phyloP scores from a whole-genome alignment of 2,888 invertebrate genomes.

The Hyposoter didymator region DNA sequence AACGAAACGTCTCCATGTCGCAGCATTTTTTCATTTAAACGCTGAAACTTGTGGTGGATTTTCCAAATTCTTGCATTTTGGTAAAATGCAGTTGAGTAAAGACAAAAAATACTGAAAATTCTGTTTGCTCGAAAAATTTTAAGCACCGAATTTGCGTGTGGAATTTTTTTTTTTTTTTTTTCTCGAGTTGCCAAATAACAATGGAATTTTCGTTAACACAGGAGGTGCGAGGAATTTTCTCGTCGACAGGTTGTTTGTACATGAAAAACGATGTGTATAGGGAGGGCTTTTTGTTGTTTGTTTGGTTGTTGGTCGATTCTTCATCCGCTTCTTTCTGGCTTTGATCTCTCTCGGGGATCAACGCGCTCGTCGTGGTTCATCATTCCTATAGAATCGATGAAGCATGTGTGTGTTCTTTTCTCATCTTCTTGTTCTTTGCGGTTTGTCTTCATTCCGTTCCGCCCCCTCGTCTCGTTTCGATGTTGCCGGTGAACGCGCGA shows the following conservation, averaged over 20 bases:
- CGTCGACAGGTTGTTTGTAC: conserved; percentile 49
- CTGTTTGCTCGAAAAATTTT: not conserved
- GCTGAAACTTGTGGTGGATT: not conserved
- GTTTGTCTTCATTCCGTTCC: conserved; percentile 45
- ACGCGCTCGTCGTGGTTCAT: not conserved
- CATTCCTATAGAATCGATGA: conserved; percentile 39
- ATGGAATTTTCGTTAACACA: conserved; percentile 8
- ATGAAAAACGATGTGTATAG: conserved; percentile 32
- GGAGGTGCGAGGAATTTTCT: conserved; percentile 19
- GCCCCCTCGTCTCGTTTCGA: conserved; percentile 48
- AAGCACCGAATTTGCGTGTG: too few relatives aligned
- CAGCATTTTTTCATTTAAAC: not conserved
- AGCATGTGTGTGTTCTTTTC: conserved; percentile 48
- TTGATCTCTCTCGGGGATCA: conserved; percentile 48
- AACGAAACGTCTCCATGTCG: conserved; percentile 32
- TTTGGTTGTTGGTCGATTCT: conserved; percentile 19
- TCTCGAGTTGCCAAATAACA: not conserved
- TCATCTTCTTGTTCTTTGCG: conserved; percentile 57
- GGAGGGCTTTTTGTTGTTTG: conserved; percentile 5
- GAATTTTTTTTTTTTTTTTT: not conserved
- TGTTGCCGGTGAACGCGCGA: conserved; percentile 38
- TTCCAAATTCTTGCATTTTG: too few relatives aligned
- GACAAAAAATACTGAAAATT: not conserved
- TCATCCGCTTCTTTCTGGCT: conserved; percentile 30
- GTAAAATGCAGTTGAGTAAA: not conserved